Conservation (phyloP, 2,797 vertebrate genomes). For the Gadopsis bispinosus region DNA sequence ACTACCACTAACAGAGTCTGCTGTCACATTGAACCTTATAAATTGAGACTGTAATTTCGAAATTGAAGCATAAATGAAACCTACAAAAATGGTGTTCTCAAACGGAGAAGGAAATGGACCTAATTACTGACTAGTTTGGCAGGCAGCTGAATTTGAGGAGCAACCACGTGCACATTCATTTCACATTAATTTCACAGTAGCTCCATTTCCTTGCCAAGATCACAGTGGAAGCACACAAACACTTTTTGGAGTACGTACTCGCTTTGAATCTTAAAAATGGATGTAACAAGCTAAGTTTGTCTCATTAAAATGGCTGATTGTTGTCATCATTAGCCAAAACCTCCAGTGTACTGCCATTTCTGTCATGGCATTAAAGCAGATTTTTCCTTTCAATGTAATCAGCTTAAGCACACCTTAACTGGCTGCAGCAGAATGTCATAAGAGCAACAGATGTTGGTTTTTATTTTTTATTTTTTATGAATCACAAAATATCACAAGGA, state of each 20-base stretch:
- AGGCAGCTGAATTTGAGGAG: conserved; percentile 59
- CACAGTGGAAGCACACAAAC: conserved; percentile 43
- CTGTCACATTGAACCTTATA: background rate
- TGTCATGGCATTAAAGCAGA: conserved; percentile 23
- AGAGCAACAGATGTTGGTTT: conserved; percentile 24
- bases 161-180: conserved; percentile 69
- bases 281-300: conserved; percentile 43
- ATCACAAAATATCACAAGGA: conserved; percentile 26
- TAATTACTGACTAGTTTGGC: conserved; percentile 63
- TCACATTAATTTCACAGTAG: conserved; percentile 68
- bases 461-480: background rate
- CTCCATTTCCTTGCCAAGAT: conserved; percentile 48
- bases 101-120: conserved; percentile 62
- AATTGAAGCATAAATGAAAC: conserved; percentile 45
- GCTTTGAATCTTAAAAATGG: conserved; percentile 33
- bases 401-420: conserved; percentile 43
- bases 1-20: background rate
- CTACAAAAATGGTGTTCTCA: conserved; percentile 39
- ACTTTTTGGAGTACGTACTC: conserved; percentile 28
- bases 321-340: conserved; percentile 53
- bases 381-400: conserved; percentile 36
- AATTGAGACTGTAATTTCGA: conserved; percentile 46
- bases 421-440: conserved; percentile 30
- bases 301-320: conserved; percentile 49
- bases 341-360: conserved; percentile 28